Base-by-base conservation (phyloP, 2,888 invertebrate species). In the Pardosa pseudoannulata region DNA sequence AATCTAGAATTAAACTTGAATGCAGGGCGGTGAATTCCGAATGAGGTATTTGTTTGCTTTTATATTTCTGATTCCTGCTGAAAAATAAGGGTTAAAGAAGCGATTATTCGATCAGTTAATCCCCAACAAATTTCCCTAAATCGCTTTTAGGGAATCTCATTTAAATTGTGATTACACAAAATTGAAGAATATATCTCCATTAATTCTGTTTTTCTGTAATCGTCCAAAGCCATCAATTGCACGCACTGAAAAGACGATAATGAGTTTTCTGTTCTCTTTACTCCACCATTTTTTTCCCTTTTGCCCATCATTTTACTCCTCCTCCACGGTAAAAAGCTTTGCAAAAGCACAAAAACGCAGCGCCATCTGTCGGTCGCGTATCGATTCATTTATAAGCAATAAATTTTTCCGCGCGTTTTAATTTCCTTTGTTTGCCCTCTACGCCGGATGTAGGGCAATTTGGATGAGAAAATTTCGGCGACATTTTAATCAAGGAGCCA, bases 311-410 rank as follows among this genome's bases (percentile, higher is more conserved):
- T n/a, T n/a, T n/a, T n/a, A n/a, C n/a, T n/a, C n/a, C n/a, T n/a
- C n/a, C n/a, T n/a, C n/a, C 50, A 31, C 46, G 27, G 29, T 41
- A 27, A 70, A n/a, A n/a, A n/a, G n/a, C n/a, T n/a, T n/a, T n/a
- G n/a, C n/a, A n/a, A n/a, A n/a, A 56, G 29, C 56, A 78, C 31
- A 73, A 78, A 36, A n/a, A 64, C n/a, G 16, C 50, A 85, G 83
- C 83, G 83, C 83, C 83, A 85, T 85, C 83, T 85, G 36, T 85
- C 56, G 78, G 78, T 67, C 36, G 56, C 78, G 73, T 78, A 78
- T 85, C 72, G 83, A 85, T 78, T 78, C 73, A 85, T 85, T 85
- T 85, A 85, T 73, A 78, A 78, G 83, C 83, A 85, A 85, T 85
- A 85, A 85, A 85, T 85, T 85, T 78, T 78, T 85, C n/a, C 83